Conservation (phyloP, 2,113 vertebrate species). For the Peromyscus polionotus region DNA sequence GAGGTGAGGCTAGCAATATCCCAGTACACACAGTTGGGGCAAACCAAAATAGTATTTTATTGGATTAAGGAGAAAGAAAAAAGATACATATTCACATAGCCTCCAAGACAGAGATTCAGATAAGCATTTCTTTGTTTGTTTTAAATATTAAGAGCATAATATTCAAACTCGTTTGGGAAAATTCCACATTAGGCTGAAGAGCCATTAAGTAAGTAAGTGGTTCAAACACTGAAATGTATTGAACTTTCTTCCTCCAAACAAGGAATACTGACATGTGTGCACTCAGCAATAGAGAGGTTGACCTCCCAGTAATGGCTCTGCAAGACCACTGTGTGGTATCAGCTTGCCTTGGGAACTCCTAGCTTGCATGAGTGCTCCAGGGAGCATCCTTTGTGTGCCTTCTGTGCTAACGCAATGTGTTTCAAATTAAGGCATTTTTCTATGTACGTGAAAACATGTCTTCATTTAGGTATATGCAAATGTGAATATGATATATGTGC, state of each 20-base stretch:
- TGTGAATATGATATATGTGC: too few relatives aligned
- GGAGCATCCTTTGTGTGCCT: background rate
- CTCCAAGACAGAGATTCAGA: background rate
- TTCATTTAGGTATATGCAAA: background rate
- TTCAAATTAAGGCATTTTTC: background rate
- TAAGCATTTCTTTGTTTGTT: background rate
- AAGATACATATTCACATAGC: background rate
- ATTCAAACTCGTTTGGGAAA: background rate
- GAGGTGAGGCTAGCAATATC: background rate
- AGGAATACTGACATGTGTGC: background rate
- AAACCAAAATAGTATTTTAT: background rate
- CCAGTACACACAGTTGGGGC: background rate
- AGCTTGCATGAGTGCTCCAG: background rate
- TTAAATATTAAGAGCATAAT: conserved; percentile 8
- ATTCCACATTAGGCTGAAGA: background rate
- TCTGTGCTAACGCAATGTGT: background rate
- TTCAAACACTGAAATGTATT: background rate
- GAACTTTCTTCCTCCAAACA: background rate
- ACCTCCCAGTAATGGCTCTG: accelerated
- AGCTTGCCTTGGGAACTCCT: background rate
- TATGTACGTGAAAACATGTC: too few relatives aligned
- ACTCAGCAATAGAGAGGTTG: background rate
- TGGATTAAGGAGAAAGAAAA: background rate
- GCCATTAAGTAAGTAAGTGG: background rate
- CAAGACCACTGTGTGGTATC: too few relatives aligned